A percentile compares a stretch with the other conserved stretches of the same genome.
Conservation (phyloP, 1,140 invertebrate species). For the Caenorhabditis latens region DNA sequence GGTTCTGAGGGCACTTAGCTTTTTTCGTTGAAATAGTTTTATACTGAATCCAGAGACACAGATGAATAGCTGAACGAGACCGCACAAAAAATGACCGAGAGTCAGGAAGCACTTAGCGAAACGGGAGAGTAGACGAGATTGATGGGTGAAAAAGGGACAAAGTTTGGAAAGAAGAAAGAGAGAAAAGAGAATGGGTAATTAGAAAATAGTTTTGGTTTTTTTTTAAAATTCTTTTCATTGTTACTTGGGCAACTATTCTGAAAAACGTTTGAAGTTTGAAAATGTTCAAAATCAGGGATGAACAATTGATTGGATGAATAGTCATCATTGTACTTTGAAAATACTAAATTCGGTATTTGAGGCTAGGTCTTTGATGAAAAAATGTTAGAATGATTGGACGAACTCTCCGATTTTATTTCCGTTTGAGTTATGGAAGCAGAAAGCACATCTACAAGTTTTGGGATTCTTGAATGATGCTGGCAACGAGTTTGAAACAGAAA, state of each 20-base stretch:
- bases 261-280: not conserved
- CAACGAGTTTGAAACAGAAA: no score
- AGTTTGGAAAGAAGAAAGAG: conserved; percentile 6
- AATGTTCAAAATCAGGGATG: not conserved
- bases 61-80: not conserved
- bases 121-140: not conserved
- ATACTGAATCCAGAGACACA: conserved; percentile 15
- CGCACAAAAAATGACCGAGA: conserved; percentile 53
- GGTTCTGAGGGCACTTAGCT: conserved; percentile 38
- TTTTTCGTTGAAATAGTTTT: not conserved
- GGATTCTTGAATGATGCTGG: no score
- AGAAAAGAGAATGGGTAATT: conserved; percentile 27
- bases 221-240: not conserved
- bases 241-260: not conserved
- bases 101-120: conserved; percentile 52
- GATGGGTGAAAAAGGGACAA: conserved; percentile 35
- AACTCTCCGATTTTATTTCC: no score
- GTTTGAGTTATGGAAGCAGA: no score
- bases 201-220: not conserved
- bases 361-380: not conserved
- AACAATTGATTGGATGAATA: no score
- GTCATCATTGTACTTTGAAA: no score
- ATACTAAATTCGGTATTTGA: no score
- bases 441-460: no score
- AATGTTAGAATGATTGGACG: no score